These are phyloP conservation scores for Pomatostomus ruficeps DNA, from an alignment of 2,113 vertebrate genomes.

Conservation along the genomic window DNA sequence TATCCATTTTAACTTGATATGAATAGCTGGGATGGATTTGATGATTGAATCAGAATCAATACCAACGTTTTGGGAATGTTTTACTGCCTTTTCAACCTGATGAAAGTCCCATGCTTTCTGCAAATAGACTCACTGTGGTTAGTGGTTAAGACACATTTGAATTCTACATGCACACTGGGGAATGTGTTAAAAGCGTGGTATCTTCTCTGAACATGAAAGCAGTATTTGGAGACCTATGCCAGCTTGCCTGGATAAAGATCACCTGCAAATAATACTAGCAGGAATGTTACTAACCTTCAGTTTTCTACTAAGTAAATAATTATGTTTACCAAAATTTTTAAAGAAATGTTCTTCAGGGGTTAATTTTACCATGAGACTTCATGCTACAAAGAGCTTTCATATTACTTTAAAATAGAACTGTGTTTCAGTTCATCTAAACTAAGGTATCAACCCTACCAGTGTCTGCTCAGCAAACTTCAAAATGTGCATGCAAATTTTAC, in stretches of 20 bases:
- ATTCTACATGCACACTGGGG: not conserved
- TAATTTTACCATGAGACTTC: not conserved
- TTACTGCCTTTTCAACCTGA: not conserved
- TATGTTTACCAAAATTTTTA: not conserved
- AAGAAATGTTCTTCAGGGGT: not conserved
- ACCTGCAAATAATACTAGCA: not conserved
- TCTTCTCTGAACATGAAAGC: not conserved
- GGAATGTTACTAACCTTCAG: not conserved
- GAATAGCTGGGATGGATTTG: not conserved
- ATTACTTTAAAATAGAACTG: not conserved
- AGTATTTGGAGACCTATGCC: not conserved
- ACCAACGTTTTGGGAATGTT: not conserved
- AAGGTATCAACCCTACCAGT: not conserved
- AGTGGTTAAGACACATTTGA: not conserved
- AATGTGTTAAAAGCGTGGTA: not conserved
- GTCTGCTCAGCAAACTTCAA: not conserved
- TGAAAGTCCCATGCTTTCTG: not conserved
- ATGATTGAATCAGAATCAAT: not conserved
- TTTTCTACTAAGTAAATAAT: not conserved
- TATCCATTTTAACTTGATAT: not conserved
- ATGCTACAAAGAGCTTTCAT: not conserved
- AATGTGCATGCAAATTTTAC: not conserved
- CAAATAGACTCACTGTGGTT: not conserved
- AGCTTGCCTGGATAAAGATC: not conserved
- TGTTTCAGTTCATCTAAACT: not conserved